phyloP scores from a whole-genome alignment of 2,888 invertebrate species.

The Strigamia crassipes region DNA sequence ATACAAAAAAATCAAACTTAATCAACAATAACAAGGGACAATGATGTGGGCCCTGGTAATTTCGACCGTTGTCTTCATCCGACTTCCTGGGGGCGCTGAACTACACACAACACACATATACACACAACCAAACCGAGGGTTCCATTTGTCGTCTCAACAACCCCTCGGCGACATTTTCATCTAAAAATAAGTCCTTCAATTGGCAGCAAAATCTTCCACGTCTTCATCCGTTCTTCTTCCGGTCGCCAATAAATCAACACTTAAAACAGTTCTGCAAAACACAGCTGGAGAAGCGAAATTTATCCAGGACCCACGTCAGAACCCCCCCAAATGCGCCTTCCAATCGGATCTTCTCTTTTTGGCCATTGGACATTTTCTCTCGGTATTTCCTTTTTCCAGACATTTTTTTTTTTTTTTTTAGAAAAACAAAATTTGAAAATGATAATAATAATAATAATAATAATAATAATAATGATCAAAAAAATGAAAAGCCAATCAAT shows the following conservation, averaged over 20 bases:
- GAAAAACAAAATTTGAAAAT: no score
- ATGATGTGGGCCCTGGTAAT: constrained; percentile 4
- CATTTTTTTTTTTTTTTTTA: no score
- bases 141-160: no score
- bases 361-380: not conserved
- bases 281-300: no score
- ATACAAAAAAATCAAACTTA: not conserved
- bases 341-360: not conserved
- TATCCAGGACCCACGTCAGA: not conserved
- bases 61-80: not conserved
- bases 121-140: no score
- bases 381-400: not conserved
- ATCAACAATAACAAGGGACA: not conserved
- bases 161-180: no score
- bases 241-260: not conserved
- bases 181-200: no score
- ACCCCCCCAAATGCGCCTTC: not conserved
- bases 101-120: no score
- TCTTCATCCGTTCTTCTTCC: not conserved
- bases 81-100: no score
- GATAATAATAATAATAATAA: no score
- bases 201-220: not conserved
- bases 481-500: not conserved
- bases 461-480: not conserved
- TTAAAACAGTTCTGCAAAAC: not conserved